Base-by-base conservation (phyloP, 2,113 vertebrate species). In the Leptobrachium leishanense region DNA sequence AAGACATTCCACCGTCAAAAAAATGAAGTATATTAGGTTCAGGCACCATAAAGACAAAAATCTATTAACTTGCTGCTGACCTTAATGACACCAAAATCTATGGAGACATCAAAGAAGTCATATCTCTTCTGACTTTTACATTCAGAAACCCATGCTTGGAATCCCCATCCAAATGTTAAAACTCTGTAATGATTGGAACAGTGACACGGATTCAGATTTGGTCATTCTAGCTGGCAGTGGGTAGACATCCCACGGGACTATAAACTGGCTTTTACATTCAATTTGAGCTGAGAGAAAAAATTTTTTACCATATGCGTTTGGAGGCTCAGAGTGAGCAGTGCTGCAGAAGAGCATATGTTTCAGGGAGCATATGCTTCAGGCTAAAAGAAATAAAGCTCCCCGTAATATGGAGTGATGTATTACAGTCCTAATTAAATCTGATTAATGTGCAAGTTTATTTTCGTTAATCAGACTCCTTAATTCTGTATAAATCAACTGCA, bases 41-140 rank as follows among this genome's bases (percentile, higher is more conserved):
- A 85, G 89, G 89, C 91, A 91, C 92, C 89, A 91, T 91, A 89
- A 92, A 95, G 94, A 98, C 96, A 95, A 92, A 97, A 98, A 97
- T 97, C 95, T 95, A 97, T 98, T 98, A 98, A 96, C 95, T 96
- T 93, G 92, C 95, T 85, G 89, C 92, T 98, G 95, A 97, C 95
- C 96, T 96, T 92, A 94, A 93, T 89, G 95, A 94, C 92, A 92
- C 89, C 87, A 90, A 87, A 88, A 90, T 92, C 92, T 94, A 90
- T 82, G 84, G 88, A 93, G 92, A 90, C 91, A 92, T 93, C 89
- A 91, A 88, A 91, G 89, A 89, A 92, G 91, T 90, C 89, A 90
- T 93, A 93, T 92, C 92, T 94, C 92, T 91, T 91, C 89, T 90
- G 91, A 92, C 90, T 91, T 93, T 93, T 92, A 92, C 91, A 91